Evolutionary conservation across 2,888 invertebrate genomes (phyloP), one percentile per base, ranked within the genome.

Genomic region (Ophion costatus): DNA sequence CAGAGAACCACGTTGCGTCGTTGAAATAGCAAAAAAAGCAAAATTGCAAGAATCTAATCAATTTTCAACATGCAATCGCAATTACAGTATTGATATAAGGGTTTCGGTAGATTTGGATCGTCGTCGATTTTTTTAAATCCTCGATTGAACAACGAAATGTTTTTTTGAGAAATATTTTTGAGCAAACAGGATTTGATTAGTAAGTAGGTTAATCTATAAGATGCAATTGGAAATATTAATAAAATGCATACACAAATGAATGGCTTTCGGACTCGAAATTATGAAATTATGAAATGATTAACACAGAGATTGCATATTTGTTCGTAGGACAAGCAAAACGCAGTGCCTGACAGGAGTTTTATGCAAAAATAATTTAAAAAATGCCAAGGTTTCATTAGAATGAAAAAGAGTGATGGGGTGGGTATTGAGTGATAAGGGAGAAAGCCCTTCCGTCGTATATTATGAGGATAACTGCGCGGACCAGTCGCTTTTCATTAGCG

Each of bases 401-500:
- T 3, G 29, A 33, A 33, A 57, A 57, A 24, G 51, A 33, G 29
- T n/a, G 24, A 22, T 20, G 67, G 29, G 51, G 42, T 10, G 42
- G 33, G n/a, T 69, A 42, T 45, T 24, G 17, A 22, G 10, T 33
- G 7, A 64, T 7, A 70, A 45, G 33, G 45, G 29, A 20, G 51
- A 66, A 59, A 57, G 38, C 22, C 33, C 11, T 57, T n/a, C 24
- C 5, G 70, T 24, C 59, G 11, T 57, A 51, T 22, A 22, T 20
- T 45, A 51, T 14, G 51, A 51, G 51, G 51, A 22, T 80, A 56
- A 67, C 80, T 80, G 66, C 77, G 77, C 66, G 61, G n/a, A 24
- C 10, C 29, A 67, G 1, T 24, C 59, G 38, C 70, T 84, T 81
- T 80, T 80, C 69, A 74, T 67, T 74, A 78, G 73, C 67, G 33